Evolutionary conservation across 2,888 invertebrate genomes (phyloP), one percentile per base, ranked within the genome.

Genomic region (Plagodis dolabraria): DNA sequence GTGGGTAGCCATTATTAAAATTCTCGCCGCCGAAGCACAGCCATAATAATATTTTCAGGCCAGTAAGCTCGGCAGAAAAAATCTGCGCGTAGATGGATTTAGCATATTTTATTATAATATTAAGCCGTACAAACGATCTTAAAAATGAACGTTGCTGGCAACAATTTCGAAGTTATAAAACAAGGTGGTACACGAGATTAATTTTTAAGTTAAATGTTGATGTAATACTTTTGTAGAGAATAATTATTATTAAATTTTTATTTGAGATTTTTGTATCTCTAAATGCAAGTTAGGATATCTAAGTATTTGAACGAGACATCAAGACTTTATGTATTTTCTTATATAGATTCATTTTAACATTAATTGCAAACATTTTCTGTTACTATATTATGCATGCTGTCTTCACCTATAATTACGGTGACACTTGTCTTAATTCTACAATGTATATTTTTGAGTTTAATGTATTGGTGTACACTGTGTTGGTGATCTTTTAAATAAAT

Each of bases 11-110:
- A 78, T 82, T 82, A 84, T 82, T 78, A 85, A 78, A 78, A 78
- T 82, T 84, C 76, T 71, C 79, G 75, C 75, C 72, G 76, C 77
- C 85, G 70, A 75, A 75, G 77, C 74, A 64, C 67, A 69, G 67
- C 75, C 77, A 77, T 80, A 83, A 82, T 79, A 85, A 85, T 82
- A 83, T 84, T 85, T 81, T 76, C 78, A 63, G 68, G 66, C 74
- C 80, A 75, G 76, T 76, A 76, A 77, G 74, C 79, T 72, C 76
- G 72, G 78, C 47, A 46, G 43, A 60, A 80, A 80, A 82, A 83
- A 22, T 22, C 75, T 79, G 80, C 70, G 75, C 73, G 77, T 77
- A 78, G 82, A 83, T 78, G 77, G 76, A 80, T 83, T 78, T 75
- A 75, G 78, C 79, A 82, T 82, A 82, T 84, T 85, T 83, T 63